Percentiles rank a stretch among this genome's conserved stretches.
Evolutionary conservation across 2,888 invertebrate genomes (phyloP).

Genomic region (Iphiclides podalirius): DNA sequence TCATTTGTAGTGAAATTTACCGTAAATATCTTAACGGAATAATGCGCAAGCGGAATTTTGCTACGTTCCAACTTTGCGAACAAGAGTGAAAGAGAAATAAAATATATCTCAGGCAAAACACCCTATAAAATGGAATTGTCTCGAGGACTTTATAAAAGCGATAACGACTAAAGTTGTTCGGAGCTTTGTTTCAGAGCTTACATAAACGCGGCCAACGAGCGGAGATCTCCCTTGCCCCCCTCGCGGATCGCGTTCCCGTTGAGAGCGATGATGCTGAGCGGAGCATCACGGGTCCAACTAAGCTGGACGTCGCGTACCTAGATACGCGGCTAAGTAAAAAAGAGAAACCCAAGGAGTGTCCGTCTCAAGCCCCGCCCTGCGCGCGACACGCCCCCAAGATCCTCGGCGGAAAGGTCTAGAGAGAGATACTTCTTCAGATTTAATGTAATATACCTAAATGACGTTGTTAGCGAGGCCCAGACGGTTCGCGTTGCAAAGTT

Average conservation of each 20-base stretch:
- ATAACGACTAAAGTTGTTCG: constrained; percentile 77
- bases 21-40: not conserved
- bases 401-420: constrained; percentile 50
- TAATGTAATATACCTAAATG: constrained; percentile 49
- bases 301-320: constrained; percentile 61
- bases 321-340: constrained; percentile 73
- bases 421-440: constrained; percentile 66
- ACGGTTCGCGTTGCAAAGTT: constrained; percentile 13
- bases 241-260: constrained; percentile 16
- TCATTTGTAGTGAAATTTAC: not conserved
- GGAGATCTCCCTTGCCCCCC: constrained; percentile 38
- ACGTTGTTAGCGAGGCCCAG: constrained; percentile 38
- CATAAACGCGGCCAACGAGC: constrained; percentile 59
- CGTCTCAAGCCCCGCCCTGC: constrained; percentile 64
- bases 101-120: constrained; percentile 77
- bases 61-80: constrained; percentile 32
- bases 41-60: not conserved
- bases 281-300: constrained; percentile 49
- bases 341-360: constrained; percentile 77
- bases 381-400: constrained; percentile 67
- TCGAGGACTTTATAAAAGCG: constrained; percentile 78
- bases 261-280: constrained; percentile 33
- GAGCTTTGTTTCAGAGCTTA: constrained; percentile 71
- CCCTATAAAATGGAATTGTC: constrained; percentile 77
- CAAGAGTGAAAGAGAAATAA: constrained; percentile 69